phyloP scores from a whole-genome alignment of 37 sponge, comb jelly and placozoan genomes.

The Chondrilla cf. caribensis region DNA sequence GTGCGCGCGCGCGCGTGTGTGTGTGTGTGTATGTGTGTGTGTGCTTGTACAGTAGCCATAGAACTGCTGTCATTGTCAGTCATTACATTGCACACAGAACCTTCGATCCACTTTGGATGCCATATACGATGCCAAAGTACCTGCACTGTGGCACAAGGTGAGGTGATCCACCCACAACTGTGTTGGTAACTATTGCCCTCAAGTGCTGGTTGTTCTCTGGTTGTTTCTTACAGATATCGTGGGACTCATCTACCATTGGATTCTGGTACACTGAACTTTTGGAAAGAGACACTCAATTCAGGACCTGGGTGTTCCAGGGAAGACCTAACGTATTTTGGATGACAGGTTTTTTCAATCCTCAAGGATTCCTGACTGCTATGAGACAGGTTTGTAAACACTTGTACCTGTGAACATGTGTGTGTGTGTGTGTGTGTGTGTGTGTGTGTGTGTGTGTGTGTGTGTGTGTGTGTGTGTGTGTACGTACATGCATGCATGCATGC shows the following conservation, averaged over 20 bases:
- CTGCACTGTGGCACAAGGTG: constrained; percentile 80
- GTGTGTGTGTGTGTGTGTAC: too few relatives aligned
- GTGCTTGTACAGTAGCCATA: not conserved
- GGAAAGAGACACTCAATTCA: constrained; percentile 96
- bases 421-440: too few relatives aligned
- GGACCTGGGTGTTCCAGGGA: constrained; percentile 89
- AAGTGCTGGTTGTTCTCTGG: not conserved
- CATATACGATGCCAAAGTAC: constrained; percentile 98
- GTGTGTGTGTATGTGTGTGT: not conserved
- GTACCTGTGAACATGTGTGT: not conserved
- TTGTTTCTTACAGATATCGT: constrained; percentile 67
- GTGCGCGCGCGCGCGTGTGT: not conserved
- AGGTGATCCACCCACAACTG: too few relatives aligned
- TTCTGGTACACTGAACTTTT: constrained; percentile 99
- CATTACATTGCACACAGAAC: constrained; percentile 35
- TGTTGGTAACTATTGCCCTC: too few relatives aligned
- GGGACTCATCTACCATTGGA: constrained; percentile 97
- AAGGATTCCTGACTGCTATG: constrained; percentile 99
- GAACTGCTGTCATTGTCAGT: not conserved
- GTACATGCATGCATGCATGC: not conserved
- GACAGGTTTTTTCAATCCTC: constrained; percentile 99
- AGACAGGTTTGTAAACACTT: constrained; percentile 78
- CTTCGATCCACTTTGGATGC: constrained; percentile 91
- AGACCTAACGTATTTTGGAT: constrained; percentile 97
- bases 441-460: too few relatives aligned